These are phyloP conservation scores for Channallabes apus DNA, from an alignment of 2,797 vertebrate species.

Conservation along the genomic window DNA sequence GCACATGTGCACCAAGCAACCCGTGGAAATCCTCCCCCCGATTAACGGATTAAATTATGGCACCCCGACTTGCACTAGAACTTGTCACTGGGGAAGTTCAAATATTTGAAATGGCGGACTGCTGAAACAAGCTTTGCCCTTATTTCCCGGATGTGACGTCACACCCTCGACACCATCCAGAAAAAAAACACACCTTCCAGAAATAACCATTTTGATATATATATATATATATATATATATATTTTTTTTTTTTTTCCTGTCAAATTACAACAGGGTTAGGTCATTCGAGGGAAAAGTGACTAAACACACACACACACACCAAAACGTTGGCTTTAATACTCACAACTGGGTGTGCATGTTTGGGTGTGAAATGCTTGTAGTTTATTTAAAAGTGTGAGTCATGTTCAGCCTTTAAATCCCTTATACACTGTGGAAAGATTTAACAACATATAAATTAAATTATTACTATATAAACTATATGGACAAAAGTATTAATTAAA, in stretches of 20 bases:
- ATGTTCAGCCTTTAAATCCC: background rate
- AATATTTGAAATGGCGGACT: constrained; percentile 84
- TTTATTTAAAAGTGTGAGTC: constrained; percentile 4
- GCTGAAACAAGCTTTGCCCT: constrained; percentile 72
- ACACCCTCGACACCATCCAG: background rate
- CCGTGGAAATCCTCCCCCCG: constrained; percentile 1
- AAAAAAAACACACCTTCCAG: constrained; percentile 1
- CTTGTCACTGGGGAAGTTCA: constrained; percentile 78
- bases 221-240: too few relatives aligned
- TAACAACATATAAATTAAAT: background rate
- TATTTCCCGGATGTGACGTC: constrained; percentile 73
- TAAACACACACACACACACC: background rate
- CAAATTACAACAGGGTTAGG: too few relatives aligned
- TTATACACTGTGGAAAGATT: background rate
- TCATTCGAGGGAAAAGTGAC: background rate
- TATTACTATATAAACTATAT: background rate
- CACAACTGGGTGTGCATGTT: background rate
- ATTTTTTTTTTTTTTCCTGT: too few relatives aligned
- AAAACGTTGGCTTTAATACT: background rate
- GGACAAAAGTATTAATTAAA: background rate
- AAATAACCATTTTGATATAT: background rate
- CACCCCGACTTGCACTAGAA: constrained; percentile 58
- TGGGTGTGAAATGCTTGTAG: background rate
- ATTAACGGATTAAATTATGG: constrained; percentile 27
- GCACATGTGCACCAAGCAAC: constrained; percentile 2